These are phyloP conservation scores for Drosophila burlai DNA, from an alignment of 1,140 invertebrate species.

Conservation along the genomic window DNA sequence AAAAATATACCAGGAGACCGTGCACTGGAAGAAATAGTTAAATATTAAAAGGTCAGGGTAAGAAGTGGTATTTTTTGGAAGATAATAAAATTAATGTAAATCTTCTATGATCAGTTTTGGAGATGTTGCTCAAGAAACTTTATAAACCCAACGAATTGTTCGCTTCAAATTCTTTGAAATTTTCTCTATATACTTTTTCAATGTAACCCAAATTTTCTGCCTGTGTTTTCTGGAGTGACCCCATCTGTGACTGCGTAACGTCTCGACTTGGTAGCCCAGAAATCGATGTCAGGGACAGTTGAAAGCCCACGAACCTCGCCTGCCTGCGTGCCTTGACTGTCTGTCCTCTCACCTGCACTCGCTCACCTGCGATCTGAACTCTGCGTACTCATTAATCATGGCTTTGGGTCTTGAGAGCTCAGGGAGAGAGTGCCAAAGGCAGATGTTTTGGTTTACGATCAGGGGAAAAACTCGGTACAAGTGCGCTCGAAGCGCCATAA, in stretches of 20 bases:
- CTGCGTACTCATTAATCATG: slow-evolving; percentile 43
- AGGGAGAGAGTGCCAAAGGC: slow-evolving; percentile 21
- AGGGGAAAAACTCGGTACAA: slow-evolving; percentile 45
- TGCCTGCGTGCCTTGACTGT: background rate
- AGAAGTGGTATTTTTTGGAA: background rate
- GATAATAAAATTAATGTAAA: too few species aligned
- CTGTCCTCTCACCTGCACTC: slow-evolving; percentile 35
- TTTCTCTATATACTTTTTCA: background rate
- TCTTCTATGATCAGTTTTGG: background rate
- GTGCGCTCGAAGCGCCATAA: slow-evolving; percentile 49
- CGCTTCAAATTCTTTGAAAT: too few species aligned
- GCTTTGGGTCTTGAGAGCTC: slow-evolving; percentile 11
- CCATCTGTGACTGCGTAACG: slow-evolving; percentile 21
- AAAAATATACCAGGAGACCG: background rate
- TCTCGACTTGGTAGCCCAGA: slow-evolving; percentile 22
- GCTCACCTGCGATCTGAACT: slow-evolving; percentile 40
- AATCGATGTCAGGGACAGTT: slow-evolving; percentile 56
- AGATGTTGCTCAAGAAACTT: background rate
- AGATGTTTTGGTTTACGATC: slow-evolving; percentile 32
- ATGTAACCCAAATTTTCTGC: background rate
- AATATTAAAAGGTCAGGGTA: background rate
- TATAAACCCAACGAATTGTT: background rate
- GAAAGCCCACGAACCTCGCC: slow-evolving; percentile 37
- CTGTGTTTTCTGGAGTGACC: slow-evolving; percentile 4
- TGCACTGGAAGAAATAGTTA: background rate